A percentile compares a stretch with the other conserved stretches of the same genome.
phyloP scores from a whole-genome alignment of 2,113 vertebrate genomes.

The Pleuronectes platessa region DNA sequence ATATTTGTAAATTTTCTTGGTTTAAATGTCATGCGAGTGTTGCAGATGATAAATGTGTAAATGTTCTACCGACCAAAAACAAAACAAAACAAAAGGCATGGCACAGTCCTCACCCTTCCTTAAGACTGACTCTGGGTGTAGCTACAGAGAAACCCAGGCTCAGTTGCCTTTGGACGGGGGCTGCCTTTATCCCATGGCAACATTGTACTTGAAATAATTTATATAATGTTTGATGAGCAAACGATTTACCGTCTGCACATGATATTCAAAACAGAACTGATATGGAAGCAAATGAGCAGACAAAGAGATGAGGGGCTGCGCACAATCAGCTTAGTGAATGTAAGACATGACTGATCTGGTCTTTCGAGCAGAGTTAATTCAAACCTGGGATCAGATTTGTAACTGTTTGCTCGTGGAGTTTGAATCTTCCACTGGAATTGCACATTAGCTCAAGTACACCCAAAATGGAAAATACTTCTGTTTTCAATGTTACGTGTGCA shows the following conservation, averaged over 20 bases:
- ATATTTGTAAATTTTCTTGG: conserved; percentile 30
- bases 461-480: neutral
- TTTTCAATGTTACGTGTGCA: neutral
- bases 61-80: conserved; percentile 74
- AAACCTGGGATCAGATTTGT: neutral
- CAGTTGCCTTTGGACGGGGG: conserved; percentile 51
- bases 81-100: conserved; percentile 11
- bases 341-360: neutral
- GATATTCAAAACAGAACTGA: neutral
- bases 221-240: conserved; percentile 27
- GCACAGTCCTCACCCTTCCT: conserved; percentile 59
- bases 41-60: conserved; percentile 60
- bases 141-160: conserved; percentile 88
- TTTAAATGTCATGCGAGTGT: conserved; percentile 63
- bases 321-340: conserved; percentile 40
- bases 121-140: conserved; percentile 78
- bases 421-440: conserved; percentile 11
- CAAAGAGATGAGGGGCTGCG: neutral
- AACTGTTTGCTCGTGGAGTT: neutral
- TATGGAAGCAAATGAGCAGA: neutral
- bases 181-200: conserved; percentile 38
- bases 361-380: neutral
- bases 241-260: neutral
- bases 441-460: neutral
- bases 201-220: conserved; percentile 71